phyloP scores from a whole-genome alignment of 23 tunicate species.

The Trididemnum nubilum region DNA sequence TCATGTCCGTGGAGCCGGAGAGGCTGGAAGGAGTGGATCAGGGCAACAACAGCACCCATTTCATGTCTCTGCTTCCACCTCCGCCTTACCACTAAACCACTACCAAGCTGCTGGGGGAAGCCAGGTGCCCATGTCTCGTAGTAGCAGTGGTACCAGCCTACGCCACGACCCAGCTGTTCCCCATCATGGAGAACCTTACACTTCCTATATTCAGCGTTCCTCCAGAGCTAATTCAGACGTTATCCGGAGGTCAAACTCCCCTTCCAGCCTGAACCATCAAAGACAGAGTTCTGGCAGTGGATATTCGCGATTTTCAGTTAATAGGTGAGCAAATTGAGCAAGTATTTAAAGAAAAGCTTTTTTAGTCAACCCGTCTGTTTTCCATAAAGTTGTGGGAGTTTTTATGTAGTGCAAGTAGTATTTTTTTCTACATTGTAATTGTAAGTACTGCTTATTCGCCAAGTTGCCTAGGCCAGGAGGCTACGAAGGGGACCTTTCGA shows the following conservation, averaged over 20 bases:
- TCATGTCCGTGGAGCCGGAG: conserved; percentile 31
- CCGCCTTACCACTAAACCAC: conserved; percentile 50
- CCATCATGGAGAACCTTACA: not conserved
- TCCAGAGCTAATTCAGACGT: conserved; percentile 63
- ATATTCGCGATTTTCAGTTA: not conserved
- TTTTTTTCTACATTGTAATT: too few relatives aligned
- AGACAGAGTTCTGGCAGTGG: conserved; percentile 49
- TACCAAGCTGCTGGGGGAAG: not conserved
- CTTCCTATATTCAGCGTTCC: conserved; percentile 64
- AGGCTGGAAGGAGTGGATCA: not conserved
- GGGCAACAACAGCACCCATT: conserved; percentile 11
- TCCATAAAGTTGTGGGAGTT: too few relatives aligned
- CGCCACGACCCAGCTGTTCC: conserved; percentile 24
- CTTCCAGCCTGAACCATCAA: conserved; percentile 35
- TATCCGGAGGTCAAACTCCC: conserved; percentile 36
- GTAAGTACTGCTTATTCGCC: too few relatives aligned
- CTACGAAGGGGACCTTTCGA: too few relatives aligned
- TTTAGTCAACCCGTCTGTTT: too few relatives aligned
- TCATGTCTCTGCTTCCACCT: conserved; percentile 84
- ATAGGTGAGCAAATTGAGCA: too few relatives aligned
- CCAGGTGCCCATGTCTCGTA: conserved; percentile 54
- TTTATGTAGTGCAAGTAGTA: too few relatives aligned
- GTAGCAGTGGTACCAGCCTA: conserved; percentile 85
- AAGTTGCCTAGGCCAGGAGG: too few relatives aligned
- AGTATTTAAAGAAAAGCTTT: too few relatives aligned